Conservation (phyloP, 2,113 vertebrate species). For the Clarias batrachus region DNA sequence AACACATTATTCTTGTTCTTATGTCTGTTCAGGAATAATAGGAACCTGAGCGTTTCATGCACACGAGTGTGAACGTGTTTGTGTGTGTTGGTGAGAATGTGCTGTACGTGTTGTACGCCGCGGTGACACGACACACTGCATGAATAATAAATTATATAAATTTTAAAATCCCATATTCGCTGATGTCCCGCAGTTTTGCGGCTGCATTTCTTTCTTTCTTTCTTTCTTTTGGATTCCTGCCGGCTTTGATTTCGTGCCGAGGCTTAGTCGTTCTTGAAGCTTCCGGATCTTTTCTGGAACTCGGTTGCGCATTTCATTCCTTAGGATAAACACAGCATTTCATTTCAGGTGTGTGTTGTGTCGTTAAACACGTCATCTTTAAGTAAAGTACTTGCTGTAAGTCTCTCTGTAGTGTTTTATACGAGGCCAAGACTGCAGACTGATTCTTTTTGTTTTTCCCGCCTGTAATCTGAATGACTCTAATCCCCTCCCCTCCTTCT, state of each 20-base stretch:
- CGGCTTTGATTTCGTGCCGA: not conserved
- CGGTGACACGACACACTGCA: not conserved
- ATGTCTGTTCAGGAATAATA: not conserved
- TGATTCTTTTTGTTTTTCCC: conserved; percentile 29
- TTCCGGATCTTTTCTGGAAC: not conserved
- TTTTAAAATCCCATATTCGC: not conserved
- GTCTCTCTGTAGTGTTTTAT: conserved; percentile 7
- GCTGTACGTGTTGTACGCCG: not conserved
- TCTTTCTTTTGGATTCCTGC: conserved; percentile 9
- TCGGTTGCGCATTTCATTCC: conserved; percentile 1
- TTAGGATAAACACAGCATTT: not conserved
- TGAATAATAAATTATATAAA: not conserved
- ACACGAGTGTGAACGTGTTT: not conserved
- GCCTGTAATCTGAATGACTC: conserved; percentile 42
- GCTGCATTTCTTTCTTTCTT: conserved; percentile 9
- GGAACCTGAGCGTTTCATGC: not conserved
- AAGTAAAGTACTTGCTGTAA: conserved; percentile 13
- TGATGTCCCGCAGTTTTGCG: conserved; percentile 10
- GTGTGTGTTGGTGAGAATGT: not conserved
- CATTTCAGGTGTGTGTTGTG: conserved; percentile 1
- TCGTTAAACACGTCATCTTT: not conserved
- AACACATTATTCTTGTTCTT: not conserved
- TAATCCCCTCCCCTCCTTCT: conserved; percentile 72
- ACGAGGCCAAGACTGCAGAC: conserved; percentile 30
- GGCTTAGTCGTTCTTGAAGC: not conserved